These are phyloP conservation scores for Xylota segnis DNA, from an alignment of 2,888 invertebrate species.

Conservation along the genomic window DNA sequence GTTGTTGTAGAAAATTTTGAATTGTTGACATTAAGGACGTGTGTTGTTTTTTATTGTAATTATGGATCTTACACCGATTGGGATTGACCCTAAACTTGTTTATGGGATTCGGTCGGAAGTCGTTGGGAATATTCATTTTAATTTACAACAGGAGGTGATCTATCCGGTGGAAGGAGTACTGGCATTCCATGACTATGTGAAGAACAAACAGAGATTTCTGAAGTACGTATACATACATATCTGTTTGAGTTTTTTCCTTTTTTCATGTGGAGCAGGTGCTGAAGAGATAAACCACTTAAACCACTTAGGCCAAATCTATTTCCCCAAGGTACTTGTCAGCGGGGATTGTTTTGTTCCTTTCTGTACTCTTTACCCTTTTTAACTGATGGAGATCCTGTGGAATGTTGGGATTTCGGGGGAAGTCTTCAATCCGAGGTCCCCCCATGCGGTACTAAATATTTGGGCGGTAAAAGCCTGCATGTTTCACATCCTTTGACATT, in stretches of 20 bases:
- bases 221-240: conserved; percentile 81
- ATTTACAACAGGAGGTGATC: conserved; percentile 90
- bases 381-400: too few species aligned
- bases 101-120: conserved; percentile 84
- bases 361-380: too few species aligned
- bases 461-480: too few species aligned
- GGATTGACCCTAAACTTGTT: conserved; percentile 82
- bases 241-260: not conserved
- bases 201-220: conserved; percentile 90
- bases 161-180: conserved; percentile 93
- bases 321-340: too few species aligned
- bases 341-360: too few species aligned
- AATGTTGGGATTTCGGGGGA: too few species aligned
- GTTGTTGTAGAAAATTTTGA: not conserved
- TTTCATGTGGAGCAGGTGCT: too few species aligned
- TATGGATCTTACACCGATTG: conserved; percentile 78
- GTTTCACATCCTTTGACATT: too few species aligned
- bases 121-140: conserved; percentile 90
- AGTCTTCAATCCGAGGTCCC: too few species aligned
- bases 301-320: too few species aligned
- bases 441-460: too few species aligned
- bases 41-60: conserved; percentile 1
- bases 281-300: too few species aligned
- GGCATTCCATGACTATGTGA: conserved; percentile 90
- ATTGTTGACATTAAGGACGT: not conserved